Evolutionary conservation across 2,888 invertebrate genomes (phyloP), one percentile per base, ranked within the genome.

Genomic region (Dusona sp.): DNA sequence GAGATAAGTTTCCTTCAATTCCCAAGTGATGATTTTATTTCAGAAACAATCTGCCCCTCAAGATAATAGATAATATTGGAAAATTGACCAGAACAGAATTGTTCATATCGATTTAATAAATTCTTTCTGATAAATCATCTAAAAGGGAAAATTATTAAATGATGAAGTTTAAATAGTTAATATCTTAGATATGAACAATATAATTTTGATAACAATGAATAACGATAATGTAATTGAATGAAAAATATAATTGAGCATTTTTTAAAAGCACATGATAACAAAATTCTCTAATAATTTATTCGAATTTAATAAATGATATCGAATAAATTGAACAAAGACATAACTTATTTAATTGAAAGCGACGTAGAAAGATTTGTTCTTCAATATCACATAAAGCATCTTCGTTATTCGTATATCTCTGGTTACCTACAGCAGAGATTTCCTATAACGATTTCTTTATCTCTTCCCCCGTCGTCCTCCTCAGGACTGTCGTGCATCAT

Each of bases 401-500:
- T 48, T 33, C 13, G 57, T n/a, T 75, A 77, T 79, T 51, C 13
- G 70, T 57, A 25, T 73, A 77, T 81, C 78, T n/a, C 22, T 72
- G 65, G 78, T 73, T 83, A 84, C 84, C 84, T 65, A 86, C 84
- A 79, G 82, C 86, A 57, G 64, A 75, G 82, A 78, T 83, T 79
- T 79, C 70, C 79, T 73, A 79, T 64, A 83, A 61, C 81, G 86
- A 80, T 88, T 83, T 79, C 75, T 83, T 73, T 83, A 54, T 68
- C 54, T 64, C 33, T 2, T 38, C 29, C 51, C 9, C 29, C 45
- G 33, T n/a, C 42, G 3, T 25, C 8, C 13, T 16, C 16, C 29
- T 29, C 61, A 38, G 29, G 65, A 38, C 68, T 48, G 67, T 54
- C 67, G 85, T 48, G 82, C 82, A 82, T 86, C 84, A 82, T 79